Evolutionary conservation across 2,113 vertebrate genomes (phyloP).

Genomic region (Erinaceus europaeus): DNA sequence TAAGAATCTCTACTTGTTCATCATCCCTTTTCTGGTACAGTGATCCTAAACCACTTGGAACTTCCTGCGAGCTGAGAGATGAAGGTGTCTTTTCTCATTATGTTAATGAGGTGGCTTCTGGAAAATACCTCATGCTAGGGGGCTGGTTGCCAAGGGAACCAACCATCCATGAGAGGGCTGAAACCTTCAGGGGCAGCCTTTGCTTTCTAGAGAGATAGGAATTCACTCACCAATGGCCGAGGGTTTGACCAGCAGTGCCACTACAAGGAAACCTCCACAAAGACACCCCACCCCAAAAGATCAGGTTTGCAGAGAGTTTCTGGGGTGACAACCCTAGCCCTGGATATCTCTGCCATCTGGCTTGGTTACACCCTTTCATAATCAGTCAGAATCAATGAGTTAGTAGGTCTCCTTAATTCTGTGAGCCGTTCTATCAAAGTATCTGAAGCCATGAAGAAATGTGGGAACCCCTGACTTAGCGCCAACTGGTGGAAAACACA

Average conservation of each 20-base stretch:
- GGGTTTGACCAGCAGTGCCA: background rate
- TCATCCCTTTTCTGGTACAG: background rate
- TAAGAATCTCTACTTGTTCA: background rate
- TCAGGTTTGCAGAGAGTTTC: background rate
- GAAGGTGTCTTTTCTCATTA: background rate
- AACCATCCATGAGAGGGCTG: background rate
- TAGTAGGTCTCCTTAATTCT: background rate
- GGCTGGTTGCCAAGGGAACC: background rate
- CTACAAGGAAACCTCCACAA: background rate
- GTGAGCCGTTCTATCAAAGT: background rate
- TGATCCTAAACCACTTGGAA: background rate
- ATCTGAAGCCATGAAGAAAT: background rate
- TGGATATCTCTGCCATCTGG: background rate
- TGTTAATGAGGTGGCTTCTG: background rate
- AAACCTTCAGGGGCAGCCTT: background rate
- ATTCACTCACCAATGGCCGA: background rate
- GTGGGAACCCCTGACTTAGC: background rate
- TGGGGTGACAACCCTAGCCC: background rate
- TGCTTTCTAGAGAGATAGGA: background rate
- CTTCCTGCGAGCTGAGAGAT: background rate
- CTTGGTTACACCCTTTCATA: background rate
- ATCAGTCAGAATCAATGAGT: background rate
- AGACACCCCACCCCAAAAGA: background rate
- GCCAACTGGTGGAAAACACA: background rate
- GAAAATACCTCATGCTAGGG: background rate